Percentiles rank a stretch among this genome's conserved stretches.
phyloP scores from a whole-genome alignment of 2,888 invertebrate genomes.

The Thecocarcelia acutangulata region DNA sequence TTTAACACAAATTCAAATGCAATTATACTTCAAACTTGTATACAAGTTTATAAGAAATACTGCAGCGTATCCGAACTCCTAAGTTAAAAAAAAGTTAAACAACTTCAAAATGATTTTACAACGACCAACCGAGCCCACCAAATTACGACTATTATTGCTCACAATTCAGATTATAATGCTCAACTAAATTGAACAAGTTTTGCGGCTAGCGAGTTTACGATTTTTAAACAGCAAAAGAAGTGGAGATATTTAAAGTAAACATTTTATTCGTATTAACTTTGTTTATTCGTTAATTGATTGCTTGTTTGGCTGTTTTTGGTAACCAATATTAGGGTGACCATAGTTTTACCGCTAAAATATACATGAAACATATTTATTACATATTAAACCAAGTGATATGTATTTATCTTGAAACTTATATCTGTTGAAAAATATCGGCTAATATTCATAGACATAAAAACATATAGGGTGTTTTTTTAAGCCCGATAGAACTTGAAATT shows the following conservation, averaged over 20 bases:
- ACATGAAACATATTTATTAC: background rate
- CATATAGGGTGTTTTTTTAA: too few species aligned
- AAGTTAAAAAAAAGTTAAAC: background rate
- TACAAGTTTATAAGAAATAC: too few species aligned
- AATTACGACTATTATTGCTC: constrained; percentile 67
- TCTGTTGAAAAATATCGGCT: too few species aligned
- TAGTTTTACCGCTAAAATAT: background rate
- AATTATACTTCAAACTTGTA: too few species aligned
- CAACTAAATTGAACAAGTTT: constrained; percentile 75
- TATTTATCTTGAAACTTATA: too few species aligned
- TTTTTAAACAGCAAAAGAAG: constrained; percentile 11
- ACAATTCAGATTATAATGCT: constrained; percentile 76
- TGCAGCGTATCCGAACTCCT: too few species aligned
- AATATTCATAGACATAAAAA: too few species aligned
- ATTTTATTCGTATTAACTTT: constrained; percentile 55
- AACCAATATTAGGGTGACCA: constrained; percentile 45
- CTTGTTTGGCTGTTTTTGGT: constrained; percentile 21
- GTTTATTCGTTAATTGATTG: constrained; percentile 46
- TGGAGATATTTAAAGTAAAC: background rate
- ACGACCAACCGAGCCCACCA: constrained; percentile 2
- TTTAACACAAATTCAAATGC: too few species aligned
- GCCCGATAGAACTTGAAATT: too few species aligned
- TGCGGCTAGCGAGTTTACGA: constrained; percentile 77
- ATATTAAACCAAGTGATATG: too few species aligned
- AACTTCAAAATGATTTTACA: constrained; percentile 25